Evolutionary conservation across 2,888 invertebrate genomes (phyloP).

Genomic region (Malthinus flaveolus): DNA sequence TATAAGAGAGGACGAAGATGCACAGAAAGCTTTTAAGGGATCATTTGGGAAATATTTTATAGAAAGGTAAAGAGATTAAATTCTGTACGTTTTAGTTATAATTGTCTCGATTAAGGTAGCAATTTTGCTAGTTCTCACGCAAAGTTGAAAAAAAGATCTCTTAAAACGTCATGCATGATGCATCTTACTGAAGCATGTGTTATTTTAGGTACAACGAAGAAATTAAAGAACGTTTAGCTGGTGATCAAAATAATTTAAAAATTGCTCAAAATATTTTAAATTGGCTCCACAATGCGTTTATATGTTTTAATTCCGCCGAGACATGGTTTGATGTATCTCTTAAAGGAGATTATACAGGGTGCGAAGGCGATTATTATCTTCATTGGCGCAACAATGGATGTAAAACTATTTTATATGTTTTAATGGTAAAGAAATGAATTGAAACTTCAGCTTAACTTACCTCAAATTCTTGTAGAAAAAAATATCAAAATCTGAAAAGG

Average conservation of each 20-base stretch:
- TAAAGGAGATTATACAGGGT: slow-evolving; percentile 62
- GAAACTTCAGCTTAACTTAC: slow-evolving; percentile 1
- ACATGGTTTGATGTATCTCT: slow-evolving; percentile 70
- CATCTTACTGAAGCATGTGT: slow-evolving; percentile 17
- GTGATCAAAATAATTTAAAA: slow-evolving; percentile 28
- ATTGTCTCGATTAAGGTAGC: slow-evolving; percentile 4
- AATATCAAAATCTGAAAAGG: slow-evolving; percentile 40
- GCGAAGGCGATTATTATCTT: slow-evolving; percentile 70
- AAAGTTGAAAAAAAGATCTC: slow-evolving; percentile 15
- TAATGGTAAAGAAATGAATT: slow-evolving; percentile 59
- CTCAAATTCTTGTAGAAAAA: slow-evolving; percentile 41
- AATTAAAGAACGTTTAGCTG: slow-evolving; percentile 35
- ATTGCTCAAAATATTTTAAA: slow-evolving; percentile 41
- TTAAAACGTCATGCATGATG: slow-evolving; percentile 13
- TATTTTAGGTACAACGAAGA: slow-evolving; percentile 38
- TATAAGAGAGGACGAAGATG: slow-evolving; percentile 40
- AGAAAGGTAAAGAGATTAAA: slow-evolving; percentile 38
- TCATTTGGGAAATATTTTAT: slow-evolving; percentile 47
- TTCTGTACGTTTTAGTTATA: slow-evolving; percentile 5
- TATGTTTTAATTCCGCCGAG: slow-evolving; percentile 61
- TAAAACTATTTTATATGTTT: slow-evolving; percentile 66
- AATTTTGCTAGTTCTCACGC: slow-evolving; percentile 10
- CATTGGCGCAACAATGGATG: slow-evolving; percentile 79
- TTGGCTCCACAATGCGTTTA: slow-evolving; percentile 47
- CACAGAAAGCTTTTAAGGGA: slow-evolving; percentile 33